Conservation (phyloP, 2,113 vertebrate genomes). For the Pseudonaja textilis region DNA sequence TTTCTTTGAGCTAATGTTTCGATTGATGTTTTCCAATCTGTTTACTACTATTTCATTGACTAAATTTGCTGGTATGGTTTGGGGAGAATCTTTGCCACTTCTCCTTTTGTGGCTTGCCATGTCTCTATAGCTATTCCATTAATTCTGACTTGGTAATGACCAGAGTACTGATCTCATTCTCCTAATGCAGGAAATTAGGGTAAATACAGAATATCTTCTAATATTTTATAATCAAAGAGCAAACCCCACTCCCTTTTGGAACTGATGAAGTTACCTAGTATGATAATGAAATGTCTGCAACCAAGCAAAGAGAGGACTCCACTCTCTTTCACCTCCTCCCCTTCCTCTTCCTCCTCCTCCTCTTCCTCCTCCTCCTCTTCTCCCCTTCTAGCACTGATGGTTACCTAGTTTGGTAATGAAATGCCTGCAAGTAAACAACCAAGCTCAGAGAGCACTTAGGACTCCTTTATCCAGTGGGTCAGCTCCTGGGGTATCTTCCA, state of each 20-base stretch:
- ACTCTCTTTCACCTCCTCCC: no score
- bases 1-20: neutral
- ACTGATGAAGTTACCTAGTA: no score
- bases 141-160: neutral
- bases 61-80: neutral
- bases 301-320: no score
- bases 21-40: neutral
- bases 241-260: no score
- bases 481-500: neutral
- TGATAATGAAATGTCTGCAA: no score
- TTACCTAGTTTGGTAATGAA: no score
- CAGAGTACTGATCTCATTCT: neutral
- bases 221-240: neutral
- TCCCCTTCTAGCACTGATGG: no score
- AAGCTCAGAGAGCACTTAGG: neutral
- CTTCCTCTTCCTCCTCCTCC: no score
- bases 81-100: neutral
- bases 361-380: no score
- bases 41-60: neutral
- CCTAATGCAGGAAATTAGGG: neutral
- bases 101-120: neutral
- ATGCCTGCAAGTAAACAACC: no score
- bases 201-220: neutral
- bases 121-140: neutral
- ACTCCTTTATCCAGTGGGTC: no score